Percentiles rank a stretch among this genome's conserved stretches.
These are phyloP conservation scores for Sylvilagus floridanus DNA, from an alignment of 2,797 vertebrate species.

Conservation along the genomic window DNA sequence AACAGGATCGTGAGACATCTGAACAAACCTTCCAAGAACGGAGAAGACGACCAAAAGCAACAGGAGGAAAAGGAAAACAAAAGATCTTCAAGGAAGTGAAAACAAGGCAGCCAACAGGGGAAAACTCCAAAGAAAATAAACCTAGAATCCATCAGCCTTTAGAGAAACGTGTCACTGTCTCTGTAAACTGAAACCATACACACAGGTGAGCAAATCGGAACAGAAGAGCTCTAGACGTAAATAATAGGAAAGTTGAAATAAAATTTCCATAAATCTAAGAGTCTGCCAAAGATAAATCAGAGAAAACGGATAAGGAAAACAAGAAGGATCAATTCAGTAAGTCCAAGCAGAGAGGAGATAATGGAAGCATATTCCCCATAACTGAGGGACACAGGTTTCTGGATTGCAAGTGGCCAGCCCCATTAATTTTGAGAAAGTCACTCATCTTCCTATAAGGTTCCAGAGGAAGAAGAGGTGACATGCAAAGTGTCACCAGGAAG, in stretches of 20 bases:
- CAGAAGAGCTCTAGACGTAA: neutral
- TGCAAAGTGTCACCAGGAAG: neutral
- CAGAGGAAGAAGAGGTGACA: neutral
- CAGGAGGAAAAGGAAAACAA: neutral
- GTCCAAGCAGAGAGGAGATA: neutral
- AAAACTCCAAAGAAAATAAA: neutral
- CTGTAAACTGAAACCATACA: neutral
- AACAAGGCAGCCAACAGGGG: neutral
- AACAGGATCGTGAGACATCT: neutral
- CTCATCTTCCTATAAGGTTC: neutral
- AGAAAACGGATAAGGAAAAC: neutral
- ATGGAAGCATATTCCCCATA: neutral
- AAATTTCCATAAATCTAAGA: neutral
- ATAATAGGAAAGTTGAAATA: neutral
- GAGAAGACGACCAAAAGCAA: neutral
- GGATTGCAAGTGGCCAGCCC: neutral
- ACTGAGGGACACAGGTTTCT: neutral
- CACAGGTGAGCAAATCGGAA: neutral
- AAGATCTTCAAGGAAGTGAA: neutral
- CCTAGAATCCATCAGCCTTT: neutral
- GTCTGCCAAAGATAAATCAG: neutral
- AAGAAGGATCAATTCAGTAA: neutral
- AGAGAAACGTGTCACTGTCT: neutral
- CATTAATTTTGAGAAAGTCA: neutral
- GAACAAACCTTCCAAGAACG: constrained; percentile 1